A percentile compares a stretch with the other conserved stretches of the same genome.
phyloP scores from a whole-genome alignment of 1,140 invertebrate species.

The Cydia splendana region DNA sequence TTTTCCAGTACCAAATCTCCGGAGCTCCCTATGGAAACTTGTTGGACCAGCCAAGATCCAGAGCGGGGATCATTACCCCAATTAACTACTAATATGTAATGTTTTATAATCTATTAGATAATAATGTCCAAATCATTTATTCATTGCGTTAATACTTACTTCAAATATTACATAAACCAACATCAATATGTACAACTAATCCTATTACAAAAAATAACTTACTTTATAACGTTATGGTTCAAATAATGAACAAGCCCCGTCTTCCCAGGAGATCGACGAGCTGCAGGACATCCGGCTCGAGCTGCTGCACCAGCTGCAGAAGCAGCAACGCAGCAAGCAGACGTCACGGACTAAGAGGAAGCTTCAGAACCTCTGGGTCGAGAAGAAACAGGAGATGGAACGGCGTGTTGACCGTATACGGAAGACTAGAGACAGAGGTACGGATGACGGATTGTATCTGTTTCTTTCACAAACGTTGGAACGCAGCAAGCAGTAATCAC shows the following conservation, averaged over 20 bases:
- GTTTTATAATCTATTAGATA: no score
- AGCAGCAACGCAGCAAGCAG: constrained; percentile 58
- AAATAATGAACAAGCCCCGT: not conserved
- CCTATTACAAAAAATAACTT: no score
- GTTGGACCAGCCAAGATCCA: no score
- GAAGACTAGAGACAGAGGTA: constrained; percentile 49
- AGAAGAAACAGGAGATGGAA: constrained; percentile 74
- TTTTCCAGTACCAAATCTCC: no score
- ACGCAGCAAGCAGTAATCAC: constrained; percentile 79
- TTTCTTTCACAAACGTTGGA: constrained; percentile 54
- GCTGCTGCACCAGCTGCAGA: constrained; percentile 71
- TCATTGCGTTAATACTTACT: no score
- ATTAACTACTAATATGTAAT: no score
- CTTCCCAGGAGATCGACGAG: constrained; percentile 82
- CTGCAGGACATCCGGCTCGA: constrained; percentile 81
- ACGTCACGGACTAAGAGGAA: constrained; percentile 67
- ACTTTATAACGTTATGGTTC: constrained; percentile 28
- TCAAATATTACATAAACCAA: no score
- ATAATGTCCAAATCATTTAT: no score
- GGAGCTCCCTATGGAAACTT: no score
- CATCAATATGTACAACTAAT: no score
- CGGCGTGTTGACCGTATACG: constrained; percentile 68
- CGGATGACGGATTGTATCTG: not conserved
- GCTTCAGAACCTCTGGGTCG: constrained; percentile 70
- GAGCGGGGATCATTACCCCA: no score